Evolutionary conservation across 2,113 vertebrate species (phyloP).

Genomic region (Cyanoramphus novaezelandiae): DNA sequence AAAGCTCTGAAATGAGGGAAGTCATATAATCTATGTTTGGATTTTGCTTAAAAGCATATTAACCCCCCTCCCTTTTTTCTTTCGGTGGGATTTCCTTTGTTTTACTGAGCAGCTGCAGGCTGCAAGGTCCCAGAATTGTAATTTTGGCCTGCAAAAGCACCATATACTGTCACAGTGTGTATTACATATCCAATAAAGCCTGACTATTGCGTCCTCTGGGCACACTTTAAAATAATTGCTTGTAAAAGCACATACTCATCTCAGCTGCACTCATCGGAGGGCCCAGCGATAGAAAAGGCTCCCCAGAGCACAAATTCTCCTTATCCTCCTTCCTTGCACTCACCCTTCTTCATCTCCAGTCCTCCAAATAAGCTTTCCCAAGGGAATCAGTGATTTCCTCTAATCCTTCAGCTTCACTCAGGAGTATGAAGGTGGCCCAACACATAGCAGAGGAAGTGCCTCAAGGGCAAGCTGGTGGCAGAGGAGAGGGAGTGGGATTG

Average conservation of each 20-base stretch:
- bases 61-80: background rate
- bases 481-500: background rate
- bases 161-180: background rate
- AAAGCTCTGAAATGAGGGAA: slow-evolving; percentile 20
- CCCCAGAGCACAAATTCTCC: background rate
- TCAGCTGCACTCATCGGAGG: background rate
- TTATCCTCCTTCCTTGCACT: background rate
- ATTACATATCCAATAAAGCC: slow-evolving; percentile 43
- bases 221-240: slow-evolving; percentile 40
- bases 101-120: slow-evolving; percentile 55
- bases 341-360: background rate
- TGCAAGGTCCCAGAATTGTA: slow-evolving; percentile 42
- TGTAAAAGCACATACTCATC: slow-evolving; percentile 39
- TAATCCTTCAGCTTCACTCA: background rate
- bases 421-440: background rate
- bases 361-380: background rate
- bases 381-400: background rate
- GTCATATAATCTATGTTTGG: slow-evolving; percentile 21
- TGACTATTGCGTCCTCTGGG: slow-evolving; percentile 25
- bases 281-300: background rate
- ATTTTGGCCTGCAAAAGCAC: slow-evolving; percentile 28
- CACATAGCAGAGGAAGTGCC: rapidly evolving
- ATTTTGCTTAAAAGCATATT: slow-evolving; percentile 8
- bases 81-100: slow-evolving; percentile 46
- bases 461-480: background rate